These are phyloP conservation scores for Zaprionus ornatus DNA, from an alignment of 1,140 invertebrate species.

Conservation along the genomic window DNA sequence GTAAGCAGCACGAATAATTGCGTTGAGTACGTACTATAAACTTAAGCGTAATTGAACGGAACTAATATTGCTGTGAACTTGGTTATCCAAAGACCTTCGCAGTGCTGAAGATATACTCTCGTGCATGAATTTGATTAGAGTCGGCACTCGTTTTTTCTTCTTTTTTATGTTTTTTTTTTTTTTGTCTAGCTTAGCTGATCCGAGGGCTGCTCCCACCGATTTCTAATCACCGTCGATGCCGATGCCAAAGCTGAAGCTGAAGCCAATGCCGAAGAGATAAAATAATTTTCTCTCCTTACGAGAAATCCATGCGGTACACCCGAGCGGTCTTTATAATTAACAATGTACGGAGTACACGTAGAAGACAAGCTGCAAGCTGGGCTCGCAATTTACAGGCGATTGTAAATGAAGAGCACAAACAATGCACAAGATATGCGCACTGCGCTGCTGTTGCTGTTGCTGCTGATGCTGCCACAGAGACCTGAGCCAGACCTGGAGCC, in stretches of 20 bases:
- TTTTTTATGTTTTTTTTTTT: not conserved
- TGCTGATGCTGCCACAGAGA: slow-evolving; percentile 22
- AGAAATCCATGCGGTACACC: slow-evolving; percentile 45
- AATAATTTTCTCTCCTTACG: slow-evolving; percentile 46
- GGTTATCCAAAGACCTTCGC: not conserved
- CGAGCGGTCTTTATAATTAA: slow-evolving; percentile 66
- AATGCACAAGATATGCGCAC: slow-evolving; percentile 47
- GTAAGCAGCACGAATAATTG: not conserved
- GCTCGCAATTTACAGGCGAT: slow-evolving; percentile 63
- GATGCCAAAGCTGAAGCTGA: not conserved
- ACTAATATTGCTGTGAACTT: slow-evolving; percentile 8
- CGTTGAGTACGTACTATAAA: not conserved
- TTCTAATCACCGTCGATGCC: slow-evolving; percentile 50
- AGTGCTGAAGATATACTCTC: not conserved
- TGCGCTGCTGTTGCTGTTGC: slow-evolving; percentile 16
- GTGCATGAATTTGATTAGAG: slow-evolving; percentile 6
- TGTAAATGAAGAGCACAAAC: slow-evolving; percentile 74
- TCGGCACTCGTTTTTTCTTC: not conserved
- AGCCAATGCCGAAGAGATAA: slow-evolving; percentile 20
- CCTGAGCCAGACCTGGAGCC: slow-evolving; percentile 10
- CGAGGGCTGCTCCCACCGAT: slow-evolving; percentile 24
- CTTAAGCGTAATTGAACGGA: not conserved
- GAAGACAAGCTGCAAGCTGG: slow-evolving; percentile 53
- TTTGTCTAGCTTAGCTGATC: not conserved
- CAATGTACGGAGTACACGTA: slow-evolving; percentile 45